Conservation (phyloP, 53 echinoderm and acorn worm species). For the Arbacia lixula region DNA sequence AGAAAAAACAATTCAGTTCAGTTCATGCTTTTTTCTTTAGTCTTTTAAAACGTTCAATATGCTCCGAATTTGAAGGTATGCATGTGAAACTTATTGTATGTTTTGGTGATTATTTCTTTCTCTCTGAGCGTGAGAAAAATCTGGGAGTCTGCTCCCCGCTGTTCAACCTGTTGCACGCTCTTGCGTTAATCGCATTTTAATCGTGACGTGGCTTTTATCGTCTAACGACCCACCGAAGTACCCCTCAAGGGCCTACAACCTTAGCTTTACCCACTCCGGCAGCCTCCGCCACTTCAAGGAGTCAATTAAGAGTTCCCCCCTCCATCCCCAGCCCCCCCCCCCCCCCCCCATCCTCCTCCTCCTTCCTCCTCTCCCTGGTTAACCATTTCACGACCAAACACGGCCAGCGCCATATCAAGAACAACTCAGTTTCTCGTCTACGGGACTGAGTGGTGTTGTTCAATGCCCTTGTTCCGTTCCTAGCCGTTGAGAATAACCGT, state of each 20-base stretch:
- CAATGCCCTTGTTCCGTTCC: too few species aligned
- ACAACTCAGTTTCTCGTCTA: too few species aligned
- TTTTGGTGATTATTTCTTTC: background rate
- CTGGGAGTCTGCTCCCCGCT: background rate
- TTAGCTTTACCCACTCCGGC: background rate
- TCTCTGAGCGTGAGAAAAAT: constrained; percentile 18
- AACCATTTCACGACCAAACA: too few species aligned
- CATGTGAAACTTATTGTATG: background rate
- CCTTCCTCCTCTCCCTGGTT: too few species aligned
- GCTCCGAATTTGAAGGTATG: too few species aligned
- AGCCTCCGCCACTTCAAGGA: too few species aligned
- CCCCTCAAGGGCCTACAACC: background rate
- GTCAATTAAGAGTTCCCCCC: background rate
- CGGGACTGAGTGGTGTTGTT: too few species aligned
- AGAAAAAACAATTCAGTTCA: too few species aligned
- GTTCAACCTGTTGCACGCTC: constrained; percentile 14
- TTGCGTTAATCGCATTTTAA: constrained; percentile 18
- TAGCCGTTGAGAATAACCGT: too few species aligned
- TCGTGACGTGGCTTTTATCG: background rate
- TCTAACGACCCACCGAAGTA: constrained; percentile 11
- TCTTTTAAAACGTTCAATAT: too few species aligned
- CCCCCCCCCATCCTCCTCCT: background rate
- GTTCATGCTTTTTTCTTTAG: too few species aligned
- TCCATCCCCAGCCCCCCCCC: background rate
- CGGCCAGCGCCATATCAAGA: too few species aligned